Conservation (phyloP, 2,797 vertebrate genomes). For the Mus caroli region DNA sequence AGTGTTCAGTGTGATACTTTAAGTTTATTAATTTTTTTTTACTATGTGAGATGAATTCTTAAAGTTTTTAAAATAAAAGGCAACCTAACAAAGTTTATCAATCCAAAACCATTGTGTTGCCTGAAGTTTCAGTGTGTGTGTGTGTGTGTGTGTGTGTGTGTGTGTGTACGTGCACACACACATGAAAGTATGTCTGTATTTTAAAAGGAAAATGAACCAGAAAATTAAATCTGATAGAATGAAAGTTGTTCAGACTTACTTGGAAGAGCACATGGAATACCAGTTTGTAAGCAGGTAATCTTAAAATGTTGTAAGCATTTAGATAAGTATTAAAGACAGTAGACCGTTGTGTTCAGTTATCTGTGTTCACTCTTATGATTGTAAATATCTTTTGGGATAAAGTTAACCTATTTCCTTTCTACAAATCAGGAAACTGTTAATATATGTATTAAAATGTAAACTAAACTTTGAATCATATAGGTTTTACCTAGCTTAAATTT, state of each 20-base stretch:
- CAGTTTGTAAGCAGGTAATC: slow-evolving; percentile 8
- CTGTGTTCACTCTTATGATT: neutral
- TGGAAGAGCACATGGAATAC: neutral
- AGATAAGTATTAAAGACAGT: slow-evolving; percentile 43
- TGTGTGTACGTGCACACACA: neutral
- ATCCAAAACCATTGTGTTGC: neutral
- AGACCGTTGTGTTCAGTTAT: neutral
- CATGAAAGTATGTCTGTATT: neutral
- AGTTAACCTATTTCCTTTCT: slow-evolving; percentile 63
- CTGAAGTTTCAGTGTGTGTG: neutral
- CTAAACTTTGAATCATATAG: slow-evolving; percentile 70
- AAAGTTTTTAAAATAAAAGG: neutral
- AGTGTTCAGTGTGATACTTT: neutral
- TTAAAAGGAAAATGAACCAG: neutral
- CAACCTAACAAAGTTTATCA: neutral
- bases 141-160: neutral
- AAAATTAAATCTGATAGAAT: slow-evolving; percentile 20
- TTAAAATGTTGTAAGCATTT: slow-evolving; percentile 50
- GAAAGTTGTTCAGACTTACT: slow-evolving; percentile 11
- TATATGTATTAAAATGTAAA: slow-evolving; percentile 73
- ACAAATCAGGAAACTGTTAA: slow-evolving; percentile 65
- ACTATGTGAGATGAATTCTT: neutral
- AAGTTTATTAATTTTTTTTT: neutral
- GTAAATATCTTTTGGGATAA: slow-evolving; percentile 27
- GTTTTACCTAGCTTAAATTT: slow-evolving; percentile 83